Percentiles rank a stretch among this genome's conserved stretches.
Evolutionary conservation across 2,113 vertebrate species (phyloP).

Genomic region (Chloroceryle aenea): DNA sequence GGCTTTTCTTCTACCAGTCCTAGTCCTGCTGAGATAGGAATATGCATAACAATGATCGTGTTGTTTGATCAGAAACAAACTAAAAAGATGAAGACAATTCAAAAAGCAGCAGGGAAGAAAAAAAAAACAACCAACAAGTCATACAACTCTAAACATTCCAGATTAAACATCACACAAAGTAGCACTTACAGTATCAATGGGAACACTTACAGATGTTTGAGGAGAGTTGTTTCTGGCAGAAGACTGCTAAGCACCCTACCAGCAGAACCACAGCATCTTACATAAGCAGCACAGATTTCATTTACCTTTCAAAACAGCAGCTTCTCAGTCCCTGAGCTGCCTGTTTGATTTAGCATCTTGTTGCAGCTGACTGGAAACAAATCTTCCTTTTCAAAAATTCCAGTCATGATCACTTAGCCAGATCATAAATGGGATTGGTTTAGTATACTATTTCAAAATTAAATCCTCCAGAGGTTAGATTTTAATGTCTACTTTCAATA

Average conservation of each 20-base stretch:
- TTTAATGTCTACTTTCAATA: background rate
- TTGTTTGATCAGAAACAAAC: conserved; percentile 39
- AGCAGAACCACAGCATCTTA: background rate
- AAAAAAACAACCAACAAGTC: background rate
- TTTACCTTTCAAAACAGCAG: background rate
- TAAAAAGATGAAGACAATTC: background rate
- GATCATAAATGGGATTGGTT: background rate
- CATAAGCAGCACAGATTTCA: background rate
- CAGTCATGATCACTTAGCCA: background rate
- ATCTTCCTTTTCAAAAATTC: background rate
- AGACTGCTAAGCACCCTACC: background rate
- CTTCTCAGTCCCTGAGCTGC: background rate
- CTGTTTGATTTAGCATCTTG: background rate
- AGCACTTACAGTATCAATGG: background rate
- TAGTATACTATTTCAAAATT: background rate
- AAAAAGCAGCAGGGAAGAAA: background rate
- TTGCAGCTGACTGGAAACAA: background rate
- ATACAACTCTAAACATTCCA: background rate
- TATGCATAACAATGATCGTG: background rate
- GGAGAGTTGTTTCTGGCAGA: background rate
- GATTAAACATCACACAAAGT: background rate
- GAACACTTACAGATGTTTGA: background rate
- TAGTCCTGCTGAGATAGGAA: background rate
- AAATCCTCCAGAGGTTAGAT: background rate
- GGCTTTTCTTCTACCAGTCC: background rate